Evolutionary conservation across 2,888 invertebrate species (phyloP), one percentile per base, ranked within the genome.

Genomic region (Ochropleura plecta): DNA sequence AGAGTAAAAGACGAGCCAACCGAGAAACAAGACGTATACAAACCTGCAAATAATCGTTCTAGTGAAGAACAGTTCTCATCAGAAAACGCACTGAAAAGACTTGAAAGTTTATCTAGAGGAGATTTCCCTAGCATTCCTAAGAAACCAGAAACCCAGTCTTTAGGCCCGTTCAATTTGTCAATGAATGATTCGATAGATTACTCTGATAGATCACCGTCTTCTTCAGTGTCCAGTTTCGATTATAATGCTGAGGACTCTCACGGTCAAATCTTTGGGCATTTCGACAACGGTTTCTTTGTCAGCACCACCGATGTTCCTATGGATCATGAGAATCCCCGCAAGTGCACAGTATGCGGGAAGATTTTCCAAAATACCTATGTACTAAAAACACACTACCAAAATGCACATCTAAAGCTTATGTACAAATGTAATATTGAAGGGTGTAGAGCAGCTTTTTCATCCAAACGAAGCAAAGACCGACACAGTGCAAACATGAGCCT

Each of bases 361-460:
- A 97, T 98, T 90, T 99, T 99, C 94, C 99, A 98, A 93, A 99
- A 99, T 91, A 98, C 98, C 89, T 99, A 99, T 92, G 98, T 98
- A 68, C 98, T 99, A 44, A 99, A 99, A 95, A 98, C 98, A 2
- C 99, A 99, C 93, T 99, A 99, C 93, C 99, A 99, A 96, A 99
- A 98, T 93, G 98, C 99, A 14, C 99, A 99, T 94, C 97, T 99
- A 70, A 99, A 99, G 95, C 95, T 99, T 78, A 98, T 99, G 98
- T 99, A 99, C 95, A 98, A 98, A 92, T 99, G 99, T 95, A 98
- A 98, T 90, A 98, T 99, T 46, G 99, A 99, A 85, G 99, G 99
- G 1, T 99, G 99, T 93, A 98, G 98, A 94, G 99, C 99, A 0
- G 98, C 99, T 0, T 99, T 99, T 93, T 98, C 99, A 8, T 99